Evolutionary conservation across 2,888 invertebrate species (phyloP), one percentile per base, ranked within the genome.

Genomic region (Callimorpha dominula): DNA sequence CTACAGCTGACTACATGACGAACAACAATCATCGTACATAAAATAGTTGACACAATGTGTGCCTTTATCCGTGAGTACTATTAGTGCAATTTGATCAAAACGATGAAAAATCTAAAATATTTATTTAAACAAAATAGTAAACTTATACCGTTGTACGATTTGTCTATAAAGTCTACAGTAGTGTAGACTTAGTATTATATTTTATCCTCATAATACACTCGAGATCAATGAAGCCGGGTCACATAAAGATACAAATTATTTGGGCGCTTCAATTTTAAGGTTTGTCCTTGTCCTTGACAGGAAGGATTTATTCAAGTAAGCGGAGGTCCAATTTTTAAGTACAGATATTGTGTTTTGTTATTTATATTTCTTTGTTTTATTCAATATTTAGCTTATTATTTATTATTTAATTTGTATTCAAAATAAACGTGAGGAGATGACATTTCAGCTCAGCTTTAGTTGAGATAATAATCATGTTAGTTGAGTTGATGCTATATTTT

Each of bases 211-310:
- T 85, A 88, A 85, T 86, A 86, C 31, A 31, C 31, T 31, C 31
- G 31, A 31, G 31, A 31, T 31, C 31, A 31, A 31, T 31, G 31
- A 31, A 31, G 1, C 31, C 31, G 1, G 31, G 31, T 31, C 31
- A 31, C 31, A 31, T 31, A 31, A 31, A n/a, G n/a, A n/a, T n/a
- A n/a, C n/a, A n/a, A n/a, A 90, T 91, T 90, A 90, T 86, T 81
- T 69, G 83, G 85, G 83, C 84, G 82, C 83, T 84, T 85, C 82
- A 80, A 84, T 83, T 84, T 81, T 86, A 86, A 87, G 87, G 85
- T 89, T 88, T 85, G 89, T 87, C 87, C 90, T 89, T 89, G 87
- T 90, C 90, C 88, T 91, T 90, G 88, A 90, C 90, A 90, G 79
- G 82, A 77, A 78, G 86, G 87, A 89, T 89, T 91, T 90, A 88